phyloP scores from a whole-genome alignment of 2,113 vertebrate genomes.

The Clarias macrocephalus region DNA sequence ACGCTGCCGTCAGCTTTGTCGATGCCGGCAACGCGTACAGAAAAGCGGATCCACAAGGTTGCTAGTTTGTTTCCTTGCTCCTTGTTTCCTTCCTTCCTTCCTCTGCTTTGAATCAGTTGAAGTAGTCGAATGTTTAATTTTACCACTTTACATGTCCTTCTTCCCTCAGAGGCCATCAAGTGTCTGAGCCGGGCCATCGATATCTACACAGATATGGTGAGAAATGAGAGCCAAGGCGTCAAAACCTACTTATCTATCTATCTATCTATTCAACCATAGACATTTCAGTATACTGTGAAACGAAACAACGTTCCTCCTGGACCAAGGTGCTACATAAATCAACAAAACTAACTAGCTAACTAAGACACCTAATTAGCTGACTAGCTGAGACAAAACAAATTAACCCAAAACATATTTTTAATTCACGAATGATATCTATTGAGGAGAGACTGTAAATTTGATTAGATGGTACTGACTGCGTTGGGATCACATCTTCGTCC shows the following conservation, averaged over 20 bases:
- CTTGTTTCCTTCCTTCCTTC: no score
- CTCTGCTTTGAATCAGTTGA: not conserved
- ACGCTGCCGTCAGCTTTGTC: constrained; percentile 77
- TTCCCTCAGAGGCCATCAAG: constrained; percentile 77
- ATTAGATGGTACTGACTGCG: not conserved
- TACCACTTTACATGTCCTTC: not conserved
- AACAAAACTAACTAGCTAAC: no score
- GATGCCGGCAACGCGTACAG: constrained; percentile 81
- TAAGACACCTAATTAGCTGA: no score
- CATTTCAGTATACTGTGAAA: no score
- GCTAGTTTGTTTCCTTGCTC: not conserved
- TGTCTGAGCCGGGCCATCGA: constrained; percentile 78
- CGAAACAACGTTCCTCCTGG: no score
- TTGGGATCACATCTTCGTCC: not conserved
- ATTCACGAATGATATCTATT: not conserved
- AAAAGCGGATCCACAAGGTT: constrained; percentile 81
- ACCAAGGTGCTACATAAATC: no score
- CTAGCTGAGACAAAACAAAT: no score
- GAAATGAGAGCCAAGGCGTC: constrained; percentile 18
- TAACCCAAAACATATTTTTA: not conserved
- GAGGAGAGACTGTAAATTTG: not conserved
- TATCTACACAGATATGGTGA: constrained; percentile 85
- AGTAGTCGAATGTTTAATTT: not conserved
- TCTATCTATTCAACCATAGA: no score
- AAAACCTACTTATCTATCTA: no score